Percentiles rank a stretch among this genome's conserved stretches.
phyloP scores from a whole-genome alignment of 2,888 invertebrate genomes.

The Ectemnius lituratus region DNA sequence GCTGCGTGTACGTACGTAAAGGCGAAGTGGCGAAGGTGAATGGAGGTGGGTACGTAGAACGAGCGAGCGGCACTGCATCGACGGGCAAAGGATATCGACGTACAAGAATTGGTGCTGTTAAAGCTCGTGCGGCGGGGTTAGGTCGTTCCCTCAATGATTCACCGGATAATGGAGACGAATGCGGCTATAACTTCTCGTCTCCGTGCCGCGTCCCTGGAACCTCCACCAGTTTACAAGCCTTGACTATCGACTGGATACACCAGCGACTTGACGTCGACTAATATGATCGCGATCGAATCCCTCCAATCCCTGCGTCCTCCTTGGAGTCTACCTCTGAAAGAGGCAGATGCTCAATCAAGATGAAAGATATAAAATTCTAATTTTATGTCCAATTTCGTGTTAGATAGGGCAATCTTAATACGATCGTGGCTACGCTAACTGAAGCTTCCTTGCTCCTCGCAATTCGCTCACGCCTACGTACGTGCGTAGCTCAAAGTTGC shows the following conservation, averaged over 20 bases:
- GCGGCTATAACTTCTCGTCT: slow-evolving; percentile 72
- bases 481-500: slow-evolving; percentile 41
- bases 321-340: no score
- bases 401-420: slow-evolving; percentile 23
- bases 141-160: slow-evolving; percentile 71
- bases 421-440: not conserved
- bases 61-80: slow-evolving; percentile 31
- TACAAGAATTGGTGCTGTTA: slow-evolving; percentile 63
- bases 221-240: slow-evolving; percentile 4
- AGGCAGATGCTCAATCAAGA: no score
- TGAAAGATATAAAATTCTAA: no score
- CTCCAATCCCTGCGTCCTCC: no score
- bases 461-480: slow-evolving; percentile 28
- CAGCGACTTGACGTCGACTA: no score
- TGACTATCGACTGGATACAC: slow-evolving; percentile 31
- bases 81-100: slow-evolving; percentile 58
- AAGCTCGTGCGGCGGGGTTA: slow-evolving; percentile 61
- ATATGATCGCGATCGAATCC: no score
- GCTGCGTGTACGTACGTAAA: slow-evolving; percentile 25
- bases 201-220: slow-evolving; percentile 33
- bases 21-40: no score
- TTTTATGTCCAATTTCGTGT: not conserved
- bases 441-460: not conserved
- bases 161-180: slow-evolving; percentile 75
- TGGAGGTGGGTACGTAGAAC: slow-evolving; percentile 9